phyloP scores from a whole-genome alignment of 1,140 invertebrate genomes.

The Helicorthomorpha holstii region DNA sequence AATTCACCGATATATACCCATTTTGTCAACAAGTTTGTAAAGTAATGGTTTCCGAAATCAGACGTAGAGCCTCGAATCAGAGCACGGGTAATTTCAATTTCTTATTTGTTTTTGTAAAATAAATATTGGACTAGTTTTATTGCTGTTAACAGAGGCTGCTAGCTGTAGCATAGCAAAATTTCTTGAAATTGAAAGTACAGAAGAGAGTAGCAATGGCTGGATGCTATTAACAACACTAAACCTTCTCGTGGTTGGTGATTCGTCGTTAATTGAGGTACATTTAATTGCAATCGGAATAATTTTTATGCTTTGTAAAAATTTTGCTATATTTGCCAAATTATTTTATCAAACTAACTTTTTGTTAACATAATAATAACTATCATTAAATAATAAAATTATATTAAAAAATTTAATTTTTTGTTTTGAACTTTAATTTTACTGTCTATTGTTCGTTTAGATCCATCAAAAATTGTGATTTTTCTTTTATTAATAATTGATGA shows the following conservation, averaged over 20 bases:
- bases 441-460: slow-evolving; percentile 12
- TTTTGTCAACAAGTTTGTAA: slow-evolving; percentile 88
- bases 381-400: background rate
- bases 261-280: slow-evolving; percentile 45
- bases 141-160: slow-evolving; percentile 47
- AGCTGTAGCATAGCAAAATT: slow-evolving; percentile 92
- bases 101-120: background rate
- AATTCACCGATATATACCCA: slow-evolving; percentile 80
- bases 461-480: slow-evolving; percentile 12
- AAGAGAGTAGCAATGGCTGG: slow-evolving; percentile 92
- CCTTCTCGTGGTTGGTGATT: slow-evolving; percentile 61
- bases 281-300: background rate
- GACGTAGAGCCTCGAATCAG: slow-evolving; percentile 82
- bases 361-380: too few relatives aligned
- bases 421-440: slow-evolving; percentile 7
- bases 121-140: background rate
- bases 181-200: slow-evolving; percentile 76
- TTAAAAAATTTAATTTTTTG: background rate
- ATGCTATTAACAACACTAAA: slow-evolving; percentile 83
- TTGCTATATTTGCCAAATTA: slow-evolving; percentile 7
- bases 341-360: slow-evolving; percentile 3
- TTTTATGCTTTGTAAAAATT: background rate
- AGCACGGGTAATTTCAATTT: slow-evolving; percentile 41
- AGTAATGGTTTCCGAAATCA: slow-evolving; percentile 87
- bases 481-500: slow-evolving; percentile 1